Base-by-base conservation (phyloP, 2,797 vertebrate genomes). In the Poeciliopsis paucimaculata region DNA sequence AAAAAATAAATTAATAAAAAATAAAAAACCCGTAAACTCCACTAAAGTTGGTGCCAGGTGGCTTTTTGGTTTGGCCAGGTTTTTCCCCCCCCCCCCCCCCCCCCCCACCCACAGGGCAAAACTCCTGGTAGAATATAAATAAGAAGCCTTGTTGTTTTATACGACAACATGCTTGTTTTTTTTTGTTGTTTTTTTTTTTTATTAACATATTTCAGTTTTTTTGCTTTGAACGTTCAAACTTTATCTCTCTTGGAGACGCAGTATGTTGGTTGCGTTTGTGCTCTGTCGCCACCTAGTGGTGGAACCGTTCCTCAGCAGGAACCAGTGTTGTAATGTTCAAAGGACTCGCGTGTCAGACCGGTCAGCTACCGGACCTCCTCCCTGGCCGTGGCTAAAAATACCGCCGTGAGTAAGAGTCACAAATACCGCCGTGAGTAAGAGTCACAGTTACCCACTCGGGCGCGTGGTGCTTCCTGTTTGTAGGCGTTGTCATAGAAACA, bases 381-480 rank as follows among this genome's bases (percentile, higher is more conserved):
- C 0, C 9, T 41, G 76, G 77, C 45, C 7, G 20, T 0, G 8
- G 86, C 89, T 93, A 94, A 90, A 93, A 94, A 94, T 94, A 94
- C 74, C 81, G 36, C 51, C 10, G 23, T 93, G 90, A 92, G 84
- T 94, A 84, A 92, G 81, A 88, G 74, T 70, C 76, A 71, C 62
- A 72, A n/a, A n/a, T n/a, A n/a, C n/a, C n/a, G n/a, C n/a, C 10
- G 23, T 93, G 90, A 92, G 84, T 94, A 84, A 92, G 81, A 88
- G 74, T 70, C 76, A 71, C 62, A 72, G 76, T 75, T 13, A 53
- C 73, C 28, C 75, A 2, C 72, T 28, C 5, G 71, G 36, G 60
- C 83, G 87, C 86, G 84, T 76, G 77, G 82, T 77, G 82, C 79
- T 79, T 78, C 90, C 7, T 93, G 89, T 94, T 93, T 91, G 36